Base-by-base conservation (phyloP, 2,113 vertebrate genomes). In the Callaeas wilsoni region DNA sequence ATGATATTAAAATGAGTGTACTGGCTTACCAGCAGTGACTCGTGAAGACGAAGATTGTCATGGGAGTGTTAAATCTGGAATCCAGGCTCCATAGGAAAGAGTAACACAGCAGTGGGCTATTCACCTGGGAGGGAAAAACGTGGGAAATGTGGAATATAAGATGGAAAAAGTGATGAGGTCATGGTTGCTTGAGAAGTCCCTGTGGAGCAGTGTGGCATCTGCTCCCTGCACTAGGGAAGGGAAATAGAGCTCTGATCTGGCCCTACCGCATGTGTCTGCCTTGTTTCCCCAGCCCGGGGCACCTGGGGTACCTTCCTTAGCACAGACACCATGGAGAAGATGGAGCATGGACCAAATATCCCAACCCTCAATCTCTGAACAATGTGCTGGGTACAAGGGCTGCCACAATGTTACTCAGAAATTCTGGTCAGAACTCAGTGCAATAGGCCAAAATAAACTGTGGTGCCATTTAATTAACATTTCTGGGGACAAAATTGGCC, bases 31-130 rank as follows among this genome's bases (percentile, higher is more conserved):
- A 69, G n/a, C n/a, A 69, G 46, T 53, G 41, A 49, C 12, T 65
- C 0, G 0, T 2, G 3, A 63, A 84, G 19, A 10, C 35, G 23
- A 55, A 39, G 20, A 47, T 71, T 70, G 42, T 46, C 23, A 9
- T 7, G 16, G 27, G 10, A 77, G 10, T 1, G 1, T 49, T 32
- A 81, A 63, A 78, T 63, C 4, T 70, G 13, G 39, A 86, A 89
- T 11, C 5, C 55, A 56, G 17, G 3, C 7, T 17, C 18, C 26
- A 23, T 0, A 52, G 8, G 8, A 47, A 41, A 44, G 12, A 50
- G 15, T 14, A 46, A 27, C 3, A 11, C 18, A 87, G 16, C 30
- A 59, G 16, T 22, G 29, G 12, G 12, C 4, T 83, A 1, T 49
- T 90, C 10, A 47, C 23, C 22, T 62, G 32, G 7, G 29, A 73